A percentile compares a stretch with the other conserved stretches of the same genome.
phyloP scores from a whole-genome alignment of 2,888 invertebrate species.

The Gnatocerus cornutus region DNA sequence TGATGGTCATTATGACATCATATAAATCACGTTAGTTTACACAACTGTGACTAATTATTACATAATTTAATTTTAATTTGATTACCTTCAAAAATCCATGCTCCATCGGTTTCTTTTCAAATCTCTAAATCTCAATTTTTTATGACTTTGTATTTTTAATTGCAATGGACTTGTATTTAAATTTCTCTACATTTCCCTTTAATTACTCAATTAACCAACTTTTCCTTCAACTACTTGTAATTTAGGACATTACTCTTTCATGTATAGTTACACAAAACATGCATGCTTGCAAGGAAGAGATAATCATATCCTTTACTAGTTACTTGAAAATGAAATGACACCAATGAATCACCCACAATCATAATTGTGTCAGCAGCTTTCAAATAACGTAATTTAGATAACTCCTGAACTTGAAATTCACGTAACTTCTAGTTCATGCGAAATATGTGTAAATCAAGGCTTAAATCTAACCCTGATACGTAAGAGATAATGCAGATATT shows the following conservation, averaged over 20 bases:
- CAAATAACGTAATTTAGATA: slow-evolving; percentile 7
- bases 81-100: slow-evolving; percentile 1
- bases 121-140: too few relatives aligned
- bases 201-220: background rate
- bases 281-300: background rate
- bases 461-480: background rate
- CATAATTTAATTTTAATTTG: slow-evolving; percentile 7
- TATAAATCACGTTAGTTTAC: slow-evolving; percentile 6
- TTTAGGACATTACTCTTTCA: background rate
- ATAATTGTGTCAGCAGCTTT: slow-evolving; percentile 6
- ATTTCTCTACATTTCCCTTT: background rate
- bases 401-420: background rate
- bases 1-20: background rate
- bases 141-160: too few relatives aligned
- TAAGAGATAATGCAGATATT: background rate
- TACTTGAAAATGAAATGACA: slow-evolving; percentile 8
- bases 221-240: background rate
- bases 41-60: slow-evolving; percentile 6
- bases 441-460: slow-evolving; percentile 5
- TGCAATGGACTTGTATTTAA: too few relatives aligned
- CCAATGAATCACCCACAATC: background rate
- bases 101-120: background rate
- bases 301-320: slow-evolving; percentile 2
- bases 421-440: background rate
- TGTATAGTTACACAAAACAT: background rate